phyloP scores from a whole-genome alignment of 30 jellyfish, hydroid and myxozoan genomes.

The Hydractinia symbiolongicarpus region DNA sequence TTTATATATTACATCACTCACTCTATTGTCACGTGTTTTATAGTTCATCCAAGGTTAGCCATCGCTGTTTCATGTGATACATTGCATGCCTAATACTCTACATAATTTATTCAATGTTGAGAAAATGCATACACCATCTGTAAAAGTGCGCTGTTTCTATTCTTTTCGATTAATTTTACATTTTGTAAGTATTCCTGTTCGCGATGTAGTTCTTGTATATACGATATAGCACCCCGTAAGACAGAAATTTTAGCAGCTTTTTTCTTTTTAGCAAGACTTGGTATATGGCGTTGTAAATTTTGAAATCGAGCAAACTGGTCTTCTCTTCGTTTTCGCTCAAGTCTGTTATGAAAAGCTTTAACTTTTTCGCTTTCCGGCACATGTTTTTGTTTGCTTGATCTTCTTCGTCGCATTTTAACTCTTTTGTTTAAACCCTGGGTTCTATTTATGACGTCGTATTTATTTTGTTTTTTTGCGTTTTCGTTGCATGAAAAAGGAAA shows the following conservation, averaged over 20 bases:
- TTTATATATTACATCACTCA: too few species aligned
- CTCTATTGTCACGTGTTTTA: too few species aligned
- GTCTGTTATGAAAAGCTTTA: conserved; percentile 4
- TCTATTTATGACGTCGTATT: background rate
- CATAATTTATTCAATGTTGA: background rate
- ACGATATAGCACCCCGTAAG: background rate
- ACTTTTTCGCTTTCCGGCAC: background rate
- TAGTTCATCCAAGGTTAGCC: too few species aligned
- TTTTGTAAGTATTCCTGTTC: background rate
- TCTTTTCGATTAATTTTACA: background rate
- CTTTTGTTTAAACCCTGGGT: background rate
- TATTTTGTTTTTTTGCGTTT: background rate
- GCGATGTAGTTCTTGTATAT: conserved; percentile 2
- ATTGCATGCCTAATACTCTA: too few species aligned
- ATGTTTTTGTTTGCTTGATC: background rate
- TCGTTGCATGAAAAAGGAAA: conserved; percentile 4
- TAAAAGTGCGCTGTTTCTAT: background rate
- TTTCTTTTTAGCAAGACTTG: background rate
- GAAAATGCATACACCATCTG: background rate
- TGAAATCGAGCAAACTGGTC: background rate
- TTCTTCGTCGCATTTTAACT: background rate
- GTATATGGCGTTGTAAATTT: background rate
- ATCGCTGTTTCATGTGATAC: too few species aligned
- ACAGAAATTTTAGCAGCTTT: background rate
- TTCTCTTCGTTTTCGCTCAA: conserved; percentile 8